Evolutionary conservation across 2,797 vertebrate species (phyloP), one percentile per base, ranked within the genome.

Genomic region (Taenioides sp.): DNA sequence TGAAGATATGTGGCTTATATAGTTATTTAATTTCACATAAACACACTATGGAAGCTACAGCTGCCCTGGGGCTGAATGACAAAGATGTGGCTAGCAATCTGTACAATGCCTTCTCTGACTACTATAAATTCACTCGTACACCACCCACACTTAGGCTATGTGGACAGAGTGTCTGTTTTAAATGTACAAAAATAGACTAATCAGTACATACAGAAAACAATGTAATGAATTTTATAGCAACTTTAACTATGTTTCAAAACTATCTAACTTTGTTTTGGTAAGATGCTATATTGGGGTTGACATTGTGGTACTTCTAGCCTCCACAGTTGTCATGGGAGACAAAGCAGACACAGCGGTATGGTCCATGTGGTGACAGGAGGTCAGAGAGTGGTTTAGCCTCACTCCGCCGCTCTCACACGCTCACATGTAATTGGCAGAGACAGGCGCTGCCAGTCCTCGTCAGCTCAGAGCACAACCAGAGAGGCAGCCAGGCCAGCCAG

Each of bases 381-480:
- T 89, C 86, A 91, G 49, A 61, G 34, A 74, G 70, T 82, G 86
- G 72, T 84, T 91, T 86, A 87, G 86, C 89, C 82, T 77, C 77
- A 80, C 78, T 75, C 70, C 58, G 57, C 43, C 68, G 90, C 88
- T 93, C 91, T 88, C 78, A 82, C 73, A 76, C 84, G 80, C 57
- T 91, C 89, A 83, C 78, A 65, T 83, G 82, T 92, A 91, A 93
- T 93, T 92, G 82, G 79, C 79, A 79, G 71, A 87, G 92, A 89
- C 88, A 84, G 83, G 75, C 74, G 72, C 87, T 87, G 87, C 89
- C 90, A 91, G 80, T 85, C 76, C 86, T 91, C 23, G 89, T 94
- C 87, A 92, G 84, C 73, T 14, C 20, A 73, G 87, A 91, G 83
- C 73, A 87, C 77, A 90, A 83, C 89, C 91, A 92, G 91, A 87